Evolutionary conservation across 1,140 invertebrate genomes (phyloP).

Genomic region (Zaprionus gabonicus): DNA sequence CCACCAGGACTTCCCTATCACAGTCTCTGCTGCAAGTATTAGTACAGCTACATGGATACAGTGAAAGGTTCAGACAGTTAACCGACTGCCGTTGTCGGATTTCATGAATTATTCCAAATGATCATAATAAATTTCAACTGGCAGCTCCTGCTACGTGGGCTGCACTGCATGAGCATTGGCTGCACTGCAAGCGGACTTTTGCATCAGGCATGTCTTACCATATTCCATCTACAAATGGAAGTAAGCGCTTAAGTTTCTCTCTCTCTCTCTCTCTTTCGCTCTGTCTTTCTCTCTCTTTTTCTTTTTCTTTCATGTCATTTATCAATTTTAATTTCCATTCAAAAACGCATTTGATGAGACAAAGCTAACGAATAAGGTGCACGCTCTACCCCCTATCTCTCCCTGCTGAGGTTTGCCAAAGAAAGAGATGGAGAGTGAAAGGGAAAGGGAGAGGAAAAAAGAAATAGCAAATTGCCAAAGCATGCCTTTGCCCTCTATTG

Average conservation of each 20-base stretch:
- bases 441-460: background rate
- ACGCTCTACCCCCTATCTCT: too few species aligned
- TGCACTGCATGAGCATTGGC: background rate
- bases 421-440: background rate
- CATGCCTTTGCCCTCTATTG: background rate
- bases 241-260: background rate
- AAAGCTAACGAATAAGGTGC: background rate
- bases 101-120: constrained; percentile 67
- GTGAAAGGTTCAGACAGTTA: background rate
- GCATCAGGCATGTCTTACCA: too few species aligned
- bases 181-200: background rate
- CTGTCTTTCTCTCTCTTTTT: too few species aligned
- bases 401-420: background rate
- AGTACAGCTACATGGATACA: background rate
- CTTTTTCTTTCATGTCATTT: background rate
- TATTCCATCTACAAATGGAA: background rate
- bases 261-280: too few species aligned
- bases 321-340: background rate
- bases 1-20: too few species aligned
- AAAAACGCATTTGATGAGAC: background rate
- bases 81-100: constrained; percentile 28
- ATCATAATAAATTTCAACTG: constrained; percentile 71
- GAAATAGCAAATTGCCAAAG: background rate
- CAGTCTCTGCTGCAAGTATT: background rate
- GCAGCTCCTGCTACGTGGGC: constrained; percentile 23